phyloP scores from a whole-genome alignment of 2,113 vertebrate species.

The Callipepla squamata region DNA sequence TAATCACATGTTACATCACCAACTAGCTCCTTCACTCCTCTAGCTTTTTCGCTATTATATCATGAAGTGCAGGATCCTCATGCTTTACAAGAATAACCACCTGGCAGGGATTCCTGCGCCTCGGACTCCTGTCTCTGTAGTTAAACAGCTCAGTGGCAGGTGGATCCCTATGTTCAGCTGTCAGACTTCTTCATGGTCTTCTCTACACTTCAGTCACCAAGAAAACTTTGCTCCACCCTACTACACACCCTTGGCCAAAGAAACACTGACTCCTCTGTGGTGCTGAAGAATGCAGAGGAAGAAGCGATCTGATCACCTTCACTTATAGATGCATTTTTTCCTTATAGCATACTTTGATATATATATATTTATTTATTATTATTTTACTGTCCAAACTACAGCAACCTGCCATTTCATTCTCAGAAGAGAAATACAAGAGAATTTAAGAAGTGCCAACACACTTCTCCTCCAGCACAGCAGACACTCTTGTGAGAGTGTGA shows the following conservation, averaged over 20 bases:
- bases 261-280: neutral
- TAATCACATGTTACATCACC: neutral
- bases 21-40: neutral
- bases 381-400: neutral
- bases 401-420: neutral
- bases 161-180: neutral
- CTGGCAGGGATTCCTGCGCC: neutral
- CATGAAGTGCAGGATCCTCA: neutral
- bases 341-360: neutral
- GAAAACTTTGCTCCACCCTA: neutral
- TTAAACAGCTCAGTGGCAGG: neutral
- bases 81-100: neutral
- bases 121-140: neutral
- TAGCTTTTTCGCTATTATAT: neutral
- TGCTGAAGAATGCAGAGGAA: neutral
- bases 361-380: neutral
- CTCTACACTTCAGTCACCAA: neutral
- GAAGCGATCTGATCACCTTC: neutral
- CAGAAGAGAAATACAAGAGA: fast-evolving
- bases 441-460: neutral
- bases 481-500: neutral
- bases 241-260: neutral
- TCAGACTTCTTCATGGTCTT: neutral
- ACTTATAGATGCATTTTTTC: neutral
- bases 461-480: neutral